Evolutionary conservation across 2,797 vertebrate genomes (phyloP).

Genomic region (Callimico goeldii): DNA sequence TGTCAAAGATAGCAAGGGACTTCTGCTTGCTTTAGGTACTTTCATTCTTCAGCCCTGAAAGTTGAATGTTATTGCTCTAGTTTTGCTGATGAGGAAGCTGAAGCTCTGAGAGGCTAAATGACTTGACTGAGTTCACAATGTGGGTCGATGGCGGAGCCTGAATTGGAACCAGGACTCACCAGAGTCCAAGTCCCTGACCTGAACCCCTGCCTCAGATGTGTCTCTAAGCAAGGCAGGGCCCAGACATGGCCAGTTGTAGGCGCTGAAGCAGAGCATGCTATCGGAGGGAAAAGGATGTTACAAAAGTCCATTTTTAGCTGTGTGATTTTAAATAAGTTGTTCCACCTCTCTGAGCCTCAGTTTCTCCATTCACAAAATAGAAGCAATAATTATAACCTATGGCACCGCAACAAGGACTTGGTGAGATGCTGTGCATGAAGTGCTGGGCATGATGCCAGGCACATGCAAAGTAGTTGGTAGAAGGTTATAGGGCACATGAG

Average conservation of each 20-base stretch:
- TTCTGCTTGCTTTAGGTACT: background rate
- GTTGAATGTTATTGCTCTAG: background rate
- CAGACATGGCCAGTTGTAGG: background rate
- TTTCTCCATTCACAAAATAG: background rate
- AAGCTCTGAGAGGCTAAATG: background rate
- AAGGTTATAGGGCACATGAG: background rate
- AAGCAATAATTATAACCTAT: background rate
- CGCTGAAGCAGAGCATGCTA: background rate
- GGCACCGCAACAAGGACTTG: background rate
- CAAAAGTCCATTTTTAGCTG: background rate
- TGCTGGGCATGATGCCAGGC: background rate
- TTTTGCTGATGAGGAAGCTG: background rate
- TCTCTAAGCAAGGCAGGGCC: background rate
- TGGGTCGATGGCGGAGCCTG: background rate
- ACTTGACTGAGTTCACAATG: background rate
- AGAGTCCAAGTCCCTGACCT: background rate
- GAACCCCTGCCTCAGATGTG: background rate
- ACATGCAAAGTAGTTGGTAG: no score
- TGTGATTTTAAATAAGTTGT: background rate
- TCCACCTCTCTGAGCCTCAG: background rate
- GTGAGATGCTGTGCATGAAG: background rate
- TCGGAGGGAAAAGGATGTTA: background rate
- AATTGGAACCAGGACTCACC: background rate
- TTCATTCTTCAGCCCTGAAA: background rate
- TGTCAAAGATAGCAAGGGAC: background rate